Conservation (phyloP, 2,113 vertebrate species). For the Arvicanthis niloticus region DNA sequence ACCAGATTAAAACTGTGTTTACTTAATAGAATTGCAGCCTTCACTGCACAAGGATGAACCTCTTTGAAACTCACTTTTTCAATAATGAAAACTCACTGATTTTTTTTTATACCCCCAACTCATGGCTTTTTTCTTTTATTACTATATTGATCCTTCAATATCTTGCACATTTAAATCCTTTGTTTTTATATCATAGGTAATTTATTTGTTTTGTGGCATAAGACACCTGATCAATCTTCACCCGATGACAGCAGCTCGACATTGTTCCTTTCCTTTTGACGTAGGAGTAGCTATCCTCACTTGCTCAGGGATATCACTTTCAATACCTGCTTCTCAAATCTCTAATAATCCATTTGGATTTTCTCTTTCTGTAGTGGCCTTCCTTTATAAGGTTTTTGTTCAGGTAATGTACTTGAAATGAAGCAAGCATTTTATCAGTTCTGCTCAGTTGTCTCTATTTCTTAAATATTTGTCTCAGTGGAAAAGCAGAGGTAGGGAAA, state of each 20-base stretch:
- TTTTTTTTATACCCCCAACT: slow-evolving; percentile 29
- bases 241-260: slow-evolving; percentile 49
- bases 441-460: slow-evolving; percentile 68
- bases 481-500: slow-evolving; percentile 40
- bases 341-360: slow-evolving; percentile 71
- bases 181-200: slow-evolving; percentile 76
- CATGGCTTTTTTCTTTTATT: slow-evolving; percentile 74
- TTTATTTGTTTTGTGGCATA: slow-evolving; percentile 78
- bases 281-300: slow-evolving; percentile 54
- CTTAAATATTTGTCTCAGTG: slow-evolving; percentile 64
- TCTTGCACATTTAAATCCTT: slow-evolving; percentile 73
- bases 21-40: slow-evolving; percentile 79
- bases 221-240: slow-evolving; percentile 76
- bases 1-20: slow-evolving; percentile 75
- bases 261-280: slow-evolving; percentile 67
- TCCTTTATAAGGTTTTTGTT: slow-evolving; percentile 70
- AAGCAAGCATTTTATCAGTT: slow-evolving; percentile 71
- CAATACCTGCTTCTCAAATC: slow-evolving; percentile 71
- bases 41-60: slow-evolving; percentile 74
- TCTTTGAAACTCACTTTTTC: slow-evolving; percentile 71
- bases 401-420: slow-evolving; percentile 73
- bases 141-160: slow-evolving; percentile 78
- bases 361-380: slow-evolving; percentile 54
- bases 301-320: slow-evolving; percentile 63
- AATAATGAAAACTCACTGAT: slow-evolving; percentile 77